These are phyloP conservation scores for Noctua comes DNA, from an alignment of 2,888 invertebrate genomes.

Conservation along the genomic window DNA sequence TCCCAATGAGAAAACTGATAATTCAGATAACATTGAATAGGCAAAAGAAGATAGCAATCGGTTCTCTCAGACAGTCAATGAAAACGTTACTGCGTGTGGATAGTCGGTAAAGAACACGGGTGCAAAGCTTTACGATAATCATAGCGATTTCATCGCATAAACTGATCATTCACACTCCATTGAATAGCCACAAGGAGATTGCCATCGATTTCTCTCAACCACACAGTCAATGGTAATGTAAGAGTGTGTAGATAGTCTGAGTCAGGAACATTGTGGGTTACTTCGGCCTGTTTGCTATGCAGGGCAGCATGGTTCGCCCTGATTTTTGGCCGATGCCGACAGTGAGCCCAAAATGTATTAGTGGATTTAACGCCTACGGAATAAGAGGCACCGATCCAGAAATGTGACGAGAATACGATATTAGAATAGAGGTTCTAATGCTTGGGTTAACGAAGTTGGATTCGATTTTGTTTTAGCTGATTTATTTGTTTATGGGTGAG, in stretches of 20 bases:
- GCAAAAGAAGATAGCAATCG: slow-evolving; percentile 27
- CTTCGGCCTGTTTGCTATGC: slow-evolving; percentile 85
- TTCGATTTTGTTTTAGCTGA: slow-evolving; percentile 41
- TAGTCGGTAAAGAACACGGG: slow-evolving; percentile 29
- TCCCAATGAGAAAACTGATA: slow-evolving; percentile 10
- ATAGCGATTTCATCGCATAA: slow-evolving; percentile 27
- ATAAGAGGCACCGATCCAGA: slow-evolving; percentile 79
- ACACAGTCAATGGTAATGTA: slow-evolving; percentile 59
- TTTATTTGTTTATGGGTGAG: slow-evolving; percentile 37
- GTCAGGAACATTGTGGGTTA: slow-evolving; percentile 40
- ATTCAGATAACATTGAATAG: slow-evolving; percentile 36
- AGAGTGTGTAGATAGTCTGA: slow-evolving; percentile 43
- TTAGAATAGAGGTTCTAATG: slow-evolving; percentile 68
- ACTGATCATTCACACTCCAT: slow-evolving; percentile 45
- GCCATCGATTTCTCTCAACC: slow-evolving; percentile 43
- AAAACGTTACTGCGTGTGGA: slow-evolving; percentile 45
- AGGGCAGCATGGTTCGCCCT: slow-evolving; percentile 81
- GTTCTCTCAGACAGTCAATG: slow-evolving; percentile 38
- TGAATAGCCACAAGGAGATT: slow-evolving; percentile 49
- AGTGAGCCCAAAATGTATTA: slow-evolving; percentile 87
- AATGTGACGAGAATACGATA: slow-evolving; percentile 84
- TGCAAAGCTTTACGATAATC: slow-evolving; percentile 29
- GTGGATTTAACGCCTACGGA: slow-evolving; percentile 86
- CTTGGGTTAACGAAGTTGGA: slow-evolving; percentile 47
- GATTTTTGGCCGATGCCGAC: slow-evolving; percentile 89